Percentiles rank a stretch among this genome's conserved stretches.
Evolutionary conservation across 2,888 invertebrate species (phyloP).

Genomic region (Pseudococcus viburni): DNA sequence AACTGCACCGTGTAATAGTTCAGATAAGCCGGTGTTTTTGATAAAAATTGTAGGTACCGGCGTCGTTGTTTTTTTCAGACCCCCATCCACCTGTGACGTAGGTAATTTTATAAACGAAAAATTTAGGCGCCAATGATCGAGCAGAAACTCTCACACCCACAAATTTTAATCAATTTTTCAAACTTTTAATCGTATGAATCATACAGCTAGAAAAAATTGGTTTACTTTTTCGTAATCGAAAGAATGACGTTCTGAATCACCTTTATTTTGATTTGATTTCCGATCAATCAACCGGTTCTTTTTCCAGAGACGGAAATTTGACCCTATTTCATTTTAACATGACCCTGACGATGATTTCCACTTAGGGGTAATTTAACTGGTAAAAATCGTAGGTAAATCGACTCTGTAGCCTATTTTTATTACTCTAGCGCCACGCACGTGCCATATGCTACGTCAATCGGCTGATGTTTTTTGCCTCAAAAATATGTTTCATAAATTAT

Average conservation of each 20-base stretch:
- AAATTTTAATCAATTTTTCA: not conserved
- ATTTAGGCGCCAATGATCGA: slow-evolving; percentile 3
- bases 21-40: not conserved
- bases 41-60: not conserved
- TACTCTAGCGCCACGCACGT: slow-evolving; percentile 15
- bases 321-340: too few species aligned
- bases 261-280: not conserved
- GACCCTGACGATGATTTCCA: too few species aligned
- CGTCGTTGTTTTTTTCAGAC: not conserved
- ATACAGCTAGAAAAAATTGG: not conserved
- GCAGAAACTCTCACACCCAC: slow-evolving; percentile 3
- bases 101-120: not conserved
- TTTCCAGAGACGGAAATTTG: not conserved
- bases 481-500: not conserved
- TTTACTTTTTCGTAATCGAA: not conserved
- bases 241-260: not conserved
- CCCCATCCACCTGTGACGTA: not conserved
- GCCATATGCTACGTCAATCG: slow-evolving; percentile 18
- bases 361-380: too few species aligned
- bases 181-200: not conserved
- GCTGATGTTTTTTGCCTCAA: not conserved
- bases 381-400: not conserved
- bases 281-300: not conserved
- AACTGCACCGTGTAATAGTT: not conserved
- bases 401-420: not conserved